Evolutionary conservation across 1,140 invertebrate species (phyloP).

Genomic region (Heliconius congener): DNA sequence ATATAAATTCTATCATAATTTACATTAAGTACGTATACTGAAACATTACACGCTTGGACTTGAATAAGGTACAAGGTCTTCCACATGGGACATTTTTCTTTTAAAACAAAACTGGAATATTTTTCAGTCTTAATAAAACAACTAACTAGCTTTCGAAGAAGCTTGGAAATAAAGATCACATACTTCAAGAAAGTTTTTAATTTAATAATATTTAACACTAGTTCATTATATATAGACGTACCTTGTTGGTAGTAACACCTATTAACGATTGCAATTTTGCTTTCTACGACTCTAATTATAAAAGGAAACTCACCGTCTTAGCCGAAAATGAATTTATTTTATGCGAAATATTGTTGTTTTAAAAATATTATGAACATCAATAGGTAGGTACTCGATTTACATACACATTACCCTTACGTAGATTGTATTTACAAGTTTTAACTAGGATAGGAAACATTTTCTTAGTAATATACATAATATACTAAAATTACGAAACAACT

Average conservation of each 20-base stretch:
- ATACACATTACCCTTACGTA: constrained; percentile 58
- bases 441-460: constrained; percentile 79
- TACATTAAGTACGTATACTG: constrained; percentile 82
- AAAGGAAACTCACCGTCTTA: constrained; percentile 79
- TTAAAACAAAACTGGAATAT: constrained; percentile 74
- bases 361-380: constrained; percentile 74
- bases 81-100: constrained; percentile 56
- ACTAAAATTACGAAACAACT: constrained; percentile 75
- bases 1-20: constrained; percentile 80
- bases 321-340: constrained; percentile 60
- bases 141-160: constrained; percentile 55
- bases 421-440: constrained; percentile 70
- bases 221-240: constrained; percentile 65
- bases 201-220: constrained; percentile 75
- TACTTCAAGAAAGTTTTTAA: constrained; percentile 55
- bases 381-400: constrained; percentile 76
- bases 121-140: constrained; percentile 78
- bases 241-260: constrained; percentile 68
- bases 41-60: constrained; percentile 78
- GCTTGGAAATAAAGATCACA: constrained; percentile 56
- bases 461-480: constrained; percentile 73
- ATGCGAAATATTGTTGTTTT: constrained; percentile 60
- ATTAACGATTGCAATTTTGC: constrained; percentile 72
- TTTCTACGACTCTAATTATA: constrained; percentile 71
- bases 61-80: constrained; percentile 63